phyloP scores from a whole-genome alignment of 2,113 vertebrate genomes.

The Trochalopteron elliotii region DNA sequence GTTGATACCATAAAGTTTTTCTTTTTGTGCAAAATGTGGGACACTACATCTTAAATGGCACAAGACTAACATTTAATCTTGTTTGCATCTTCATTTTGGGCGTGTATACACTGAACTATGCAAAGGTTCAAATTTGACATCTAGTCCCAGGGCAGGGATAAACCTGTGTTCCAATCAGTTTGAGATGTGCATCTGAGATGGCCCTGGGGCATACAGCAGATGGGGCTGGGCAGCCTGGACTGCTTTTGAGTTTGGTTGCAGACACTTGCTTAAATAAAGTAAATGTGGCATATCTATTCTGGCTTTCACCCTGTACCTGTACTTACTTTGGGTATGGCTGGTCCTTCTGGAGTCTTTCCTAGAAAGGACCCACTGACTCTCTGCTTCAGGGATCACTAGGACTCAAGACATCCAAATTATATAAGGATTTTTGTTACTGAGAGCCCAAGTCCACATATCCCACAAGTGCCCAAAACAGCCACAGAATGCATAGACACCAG shows the following conservation, averaged over 20 bases:
- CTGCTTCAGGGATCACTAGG: not conserved
- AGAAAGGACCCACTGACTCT: not conserved
- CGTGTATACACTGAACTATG: not conserved
- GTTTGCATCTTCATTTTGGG: not conserved
- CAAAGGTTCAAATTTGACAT: not conserved
- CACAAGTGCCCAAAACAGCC: not conserved
- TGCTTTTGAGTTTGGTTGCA: not conserved
- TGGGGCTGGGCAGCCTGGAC: not conserved
- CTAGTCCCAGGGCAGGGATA: not conserved
- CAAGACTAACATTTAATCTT: not conserved
- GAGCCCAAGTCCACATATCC: not conserved
- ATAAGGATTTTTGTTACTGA: not conserved
- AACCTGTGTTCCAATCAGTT: not conserved
- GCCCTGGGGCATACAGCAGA: not conserved
- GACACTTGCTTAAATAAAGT: not conserved
- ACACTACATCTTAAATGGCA: not conserved
- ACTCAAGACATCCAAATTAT: not conserved
- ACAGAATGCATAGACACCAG: not conserved
- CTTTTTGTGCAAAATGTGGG: not conserved
- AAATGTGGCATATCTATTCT: not conserved
- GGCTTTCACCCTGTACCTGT: not conserved
- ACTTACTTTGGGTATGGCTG: not conserved
- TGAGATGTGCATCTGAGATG: not conserved
- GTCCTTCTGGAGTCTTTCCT: not conserved
- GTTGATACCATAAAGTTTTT: not conserved